Evolutionary conservation across 2,797 vertebrate genomes (phyloP), one percentile per base, ranked within the genome.

Genomic region (Helostoma temminkii): DNA sequence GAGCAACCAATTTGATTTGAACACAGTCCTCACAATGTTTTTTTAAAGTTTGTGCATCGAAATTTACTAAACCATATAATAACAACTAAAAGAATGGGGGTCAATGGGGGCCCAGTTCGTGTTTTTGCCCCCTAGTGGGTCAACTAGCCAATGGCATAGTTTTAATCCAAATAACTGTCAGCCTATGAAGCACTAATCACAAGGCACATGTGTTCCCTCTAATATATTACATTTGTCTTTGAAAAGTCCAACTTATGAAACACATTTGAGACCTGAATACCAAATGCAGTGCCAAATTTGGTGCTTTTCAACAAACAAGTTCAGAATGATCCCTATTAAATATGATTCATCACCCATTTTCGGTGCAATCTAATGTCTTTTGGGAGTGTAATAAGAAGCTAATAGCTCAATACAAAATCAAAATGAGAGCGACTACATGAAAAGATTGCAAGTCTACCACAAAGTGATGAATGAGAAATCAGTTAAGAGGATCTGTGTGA

Each of bases 1-100:
- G 53, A 64, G 36, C 46, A 39, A 64, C 26, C 28, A 18, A 48
- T 60, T 60, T 21, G 4, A 2, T 2, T 37, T 37, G 36, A 37
- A 3, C 36, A 37, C 11, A 37, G 3, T 12, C 14, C 36, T 3
- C 15, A 37, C 14, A 3, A 15, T 14, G 3, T 3, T 6, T 3
- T 6, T 3, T 6, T 36, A 37, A 5, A 37, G 24, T 24, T 21
- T 28, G 22, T 41, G 32, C 15, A 2, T 63, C 22, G 19, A 9
- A 14, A 46, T 58, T 14, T 26, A 25, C 53, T 46, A 50, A 48
- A 12, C n/a, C 21, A 21, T 6, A 14, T 12, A 15, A 8, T 18
- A 16, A 43, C 0, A 12, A 39, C 16, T 36, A 16, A 28, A 1
- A 26, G 11, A n/a, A n/a, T n/a, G n/a, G 22, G 5, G 24, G 11